A percentile compares a stretch with the other conserved stretches of the same genome.
Evolutionary conservation across 1,140 invertebrate genomes (phyloP).

Genomic region (Panonychus citri): DNA sequence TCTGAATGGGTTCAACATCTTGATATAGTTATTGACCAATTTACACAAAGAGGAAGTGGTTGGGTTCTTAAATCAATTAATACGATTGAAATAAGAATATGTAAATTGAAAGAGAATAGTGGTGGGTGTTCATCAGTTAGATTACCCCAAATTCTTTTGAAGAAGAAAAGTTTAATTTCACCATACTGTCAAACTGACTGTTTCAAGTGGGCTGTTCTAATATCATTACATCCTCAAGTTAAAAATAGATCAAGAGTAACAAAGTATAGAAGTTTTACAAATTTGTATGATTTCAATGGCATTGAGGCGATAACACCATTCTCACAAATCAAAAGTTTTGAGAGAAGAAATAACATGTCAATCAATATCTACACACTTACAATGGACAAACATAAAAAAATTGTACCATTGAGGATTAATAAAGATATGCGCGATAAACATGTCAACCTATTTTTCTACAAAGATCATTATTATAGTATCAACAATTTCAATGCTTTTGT

Average conservation of each 20-base stretch:
- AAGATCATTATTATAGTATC: slow-evolving; percentile 2
- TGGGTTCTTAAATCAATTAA: neutral
- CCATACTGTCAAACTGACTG: slow-evolving; percentile 2
- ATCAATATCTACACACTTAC: slow-evolving; percentile 1
- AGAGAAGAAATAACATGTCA: slow-evolving; percentile 3
- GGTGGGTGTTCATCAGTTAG: neutral
- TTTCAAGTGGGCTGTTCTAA: slow-evolving; percentile 7
- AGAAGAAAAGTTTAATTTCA: neutral
- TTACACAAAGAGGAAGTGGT: neutral
- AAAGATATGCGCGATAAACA: neutral
- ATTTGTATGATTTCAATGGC: neutral
- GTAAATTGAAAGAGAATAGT: neutral
- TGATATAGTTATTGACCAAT: neutral
- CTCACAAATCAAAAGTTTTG: neutral
- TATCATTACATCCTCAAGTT: neutral
- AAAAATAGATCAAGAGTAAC: neutral
- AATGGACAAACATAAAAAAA: neutral
- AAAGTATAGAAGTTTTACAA: neutral
- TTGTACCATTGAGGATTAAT: neutral
- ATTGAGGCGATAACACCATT: neutral
- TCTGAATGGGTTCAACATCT: too few relatives aligned
- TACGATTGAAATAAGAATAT: neutral
- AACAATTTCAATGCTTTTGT: neutral
- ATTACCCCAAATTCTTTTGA: neutral
- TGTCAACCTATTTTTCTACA: slow-evolving; percentile 1